These are phyloP conservation scores for Teleogryllus oceanicus DNA, from an alignment of 2,888 invertebrate genomes.

Conservation along the genomic window DNA sequence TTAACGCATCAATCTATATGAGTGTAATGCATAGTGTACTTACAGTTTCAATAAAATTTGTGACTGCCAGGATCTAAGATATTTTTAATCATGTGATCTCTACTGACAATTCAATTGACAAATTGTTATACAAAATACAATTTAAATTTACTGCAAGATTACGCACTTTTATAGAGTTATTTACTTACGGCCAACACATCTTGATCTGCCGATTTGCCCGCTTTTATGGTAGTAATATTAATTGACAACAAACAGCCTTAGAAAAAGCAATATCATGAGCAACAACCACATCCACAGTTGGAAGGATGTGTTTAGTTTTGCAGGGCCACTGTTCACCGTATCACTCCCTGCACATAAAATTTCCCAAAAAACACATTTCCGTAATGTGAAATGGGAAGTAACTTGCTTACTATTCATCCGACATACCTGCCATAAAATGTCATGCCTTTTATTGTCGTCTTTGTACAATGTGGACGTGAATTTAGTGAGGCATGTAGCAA, in stretches of 20 bases:
- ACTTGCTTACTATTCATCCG: background rate
- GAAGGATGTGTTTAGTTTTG: background rate
- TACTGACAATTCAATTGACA: too few species aligned
- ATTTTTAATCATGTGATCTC: too few species aligned
- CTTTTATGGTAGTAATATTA: background rate
- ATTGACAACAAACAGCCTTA: background rate
- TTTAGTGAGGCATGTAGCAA: background rate
- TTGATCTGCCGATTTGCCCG: background rate
- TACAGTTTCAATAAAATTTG: too few species aligned
- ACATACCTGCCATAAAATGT: background rate
- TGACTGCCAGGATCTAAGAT: too few species aligned
- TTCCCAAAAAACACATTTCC: too few species aligned
- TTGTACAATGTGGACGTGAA: conserved; percentile 18
- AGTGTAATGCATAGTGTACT: too few species aligned
- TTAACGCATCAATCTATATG: too few species aligned
- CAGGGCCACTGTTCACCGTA: background rate
- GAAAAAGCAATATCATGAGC: conserved; percentile 7
- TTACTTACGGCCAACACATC: background rate
- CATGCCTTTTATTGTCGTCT: background rate
- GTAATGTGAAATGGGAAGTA: too few species aligned
- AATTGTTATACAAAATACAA: too few species aligned
- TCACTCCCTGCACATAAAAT: background rate
- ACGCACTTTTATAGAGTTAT: background rate
- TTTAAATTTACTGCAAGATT: too few species aligned
- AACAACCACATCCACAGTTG: conserved; percentile 9